These are phyloP conservation scores for Artibeus lituratus DNA, from an alignment of 2,797 vertebrate species.

Conservation along the genomic window DNA sequence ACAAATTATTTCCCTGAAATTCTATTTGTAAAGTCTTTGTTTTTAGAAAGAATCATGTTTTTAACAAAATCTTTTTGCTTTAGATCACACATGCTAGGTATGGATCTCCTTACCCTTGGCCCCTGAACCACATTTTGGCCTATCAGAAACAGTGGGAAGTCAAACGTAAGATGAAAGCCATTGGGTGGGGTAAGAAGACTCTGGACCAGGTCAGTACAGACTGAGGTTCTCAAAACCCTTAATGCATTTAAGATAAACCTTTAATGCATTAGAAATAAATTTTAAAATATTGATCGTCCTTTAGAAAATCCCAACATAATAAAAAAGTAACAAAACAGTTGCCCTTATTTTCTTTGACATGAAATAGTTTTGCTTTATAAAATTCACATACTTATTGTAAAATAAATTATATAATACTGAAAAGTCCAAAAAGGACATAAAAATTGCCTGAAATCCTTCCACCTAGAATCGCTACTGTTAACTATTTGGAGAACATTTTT, in stretches of 20 bases:
- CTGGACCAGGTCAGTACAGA: conserved; percentile 89
- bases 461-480: not conserved
- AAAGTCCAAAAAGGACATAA: not conserved
- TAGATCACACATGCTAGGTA: conserved; percentile 95
- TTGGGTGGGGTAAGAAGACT: conserved; percentile 94
- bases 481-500: conserved; percentile 36
- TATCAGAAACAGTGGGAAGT: conserved; percentile 98
- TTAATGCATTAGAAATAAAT: not conserved
- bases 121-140: conserved; percentile 92
- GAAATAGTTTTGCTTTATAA: conserved; percentile 34
- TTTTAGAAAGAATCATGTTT: conserved; percentile 17
- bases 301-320: not conserved
- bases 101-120: conserved; percentile 97
- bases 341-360: conserved; percentile 1
- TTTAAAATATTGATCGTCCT: not conserved
- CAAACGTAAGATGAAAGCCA: conserved; percentile 95
- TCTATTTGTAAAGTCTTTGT: conserved; percentile 51
- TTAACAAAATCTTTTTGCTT: conserved; percentile 52
- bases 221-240: not conserved
- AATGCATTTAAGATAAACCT: not conserved
- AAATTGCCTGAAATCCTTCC: not conserved
- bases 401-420: not conserved
- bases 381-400: conserved; percentile 25
- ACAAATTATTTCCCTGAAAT: conserved; percentile 39
- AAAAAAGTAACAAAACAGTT: conserved; percentile 22